Conservation (phyloP, 2,113 vertebrate genomes). For the Pachyramphus minor region DNA sequence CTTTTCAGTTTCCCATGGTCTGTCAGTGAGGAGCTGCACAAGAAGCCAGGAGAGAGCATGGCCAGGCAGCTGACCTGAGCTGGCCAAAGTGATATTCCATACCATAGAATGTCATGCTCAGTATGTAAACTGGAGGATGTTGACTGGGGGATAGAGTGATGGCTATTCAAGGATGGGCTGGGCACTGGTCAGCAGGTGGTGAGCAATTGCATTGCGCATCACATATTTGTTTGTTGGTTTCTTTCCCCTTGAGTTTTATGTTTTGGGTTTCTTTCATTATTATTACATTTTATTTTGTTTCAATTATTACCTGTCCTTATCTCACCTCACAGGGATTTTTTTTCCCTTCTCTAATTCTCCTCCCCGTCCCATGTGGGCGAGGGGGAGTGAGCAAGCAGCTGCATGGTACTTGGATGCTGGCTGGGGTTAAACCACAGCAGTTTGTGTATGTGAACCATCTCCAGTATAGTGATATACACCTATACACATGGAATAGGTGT, state of each 20-base stretch:
- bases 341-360: background rate
- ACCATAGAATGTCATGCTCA: too few species aligned
- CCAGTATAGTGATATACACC: background rate
- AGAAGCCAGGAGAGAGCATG: too few species aligned
- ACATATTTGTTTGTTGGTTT: background rate
- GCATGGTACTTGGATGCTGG: background rate
- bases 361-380: background rate
- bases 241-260: background rate
- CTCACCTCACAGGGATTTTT: background rate
- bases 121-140: background rate
- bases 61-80: rapidly evolving
- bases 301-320: background rate
- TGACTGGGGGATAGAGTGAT: background rate
- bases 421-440: background rate
- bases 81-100: background rate
- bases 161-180: background rate
- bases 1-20: background rate
- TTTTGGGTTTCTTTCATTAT: background rate
- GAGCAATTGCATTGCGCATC: background rate
- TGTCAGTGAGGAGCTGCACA: background rate
- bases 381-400: background rate
- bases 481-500: background rate
- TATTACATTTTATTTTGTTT: background rate
- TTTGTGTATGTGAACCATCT: background rate
- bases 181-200: background rate